Conservation (phyloP, 2,113 vertebrate genomes). For the Eublepharis macularius region DNA sequence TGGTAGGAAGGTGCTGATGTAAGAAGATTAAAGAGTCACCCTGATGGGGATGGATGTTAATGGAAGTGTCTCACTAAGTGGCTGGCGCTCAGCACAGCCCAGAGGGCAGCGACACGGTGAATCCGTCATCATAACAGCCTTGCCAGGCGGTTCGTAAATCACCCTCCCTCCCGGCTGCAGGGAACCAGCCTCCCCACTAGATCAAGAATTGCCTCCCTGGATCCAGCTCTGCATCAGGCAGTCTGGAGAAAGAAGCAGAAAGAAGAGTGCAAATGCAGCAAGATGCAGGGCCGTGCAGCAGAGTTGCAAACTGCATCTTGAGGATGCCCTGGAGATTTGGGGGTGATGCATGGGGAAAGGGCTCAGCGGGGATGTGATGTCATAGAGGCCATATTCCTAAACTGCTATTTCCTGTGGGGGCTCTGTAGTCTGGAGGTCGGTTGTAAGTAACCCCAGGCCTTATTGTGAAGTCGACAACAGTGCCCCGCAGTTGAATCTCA, state of each 20-base stretch:
- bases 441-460: too few species aligned
- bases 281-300: too few species aligned
- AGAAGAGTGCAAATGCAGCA: background rate
- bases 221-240: background rate
- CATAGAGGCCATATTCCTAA: too few species aligned
- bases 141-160: constrained; percentile 14
- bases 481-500: background rate
- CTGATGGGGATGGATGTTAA: constrained; percentile 28
- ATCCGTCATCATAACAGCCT: constrained; percentile 33
- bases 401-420: too few species aligned
- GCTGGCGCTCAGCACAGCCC: background rate
- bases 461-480: too few species aligned
- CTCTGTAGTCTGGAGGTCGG: too few species aligned
- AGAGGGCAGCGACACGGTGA: constrained; percentile 23
- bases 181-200: background rate
- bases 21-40: constrained; percentile 36
- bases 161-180: background rate
- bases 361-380: too few species aligned
- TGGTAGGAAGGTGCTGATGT: constrained; percentile 21
- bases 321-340: background rate
- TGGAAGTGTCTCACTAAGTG: constrained; percentile 31
- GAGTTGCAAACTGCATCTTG: background rate
- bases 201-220: background rate
- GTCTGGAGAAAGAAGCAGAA: background rate
- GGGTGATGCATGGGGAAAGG: too few species aligned